Base-by-base conservation (phyloP, 2,888 invertebrate species). In the Aspidiotus destructor region DNA sequence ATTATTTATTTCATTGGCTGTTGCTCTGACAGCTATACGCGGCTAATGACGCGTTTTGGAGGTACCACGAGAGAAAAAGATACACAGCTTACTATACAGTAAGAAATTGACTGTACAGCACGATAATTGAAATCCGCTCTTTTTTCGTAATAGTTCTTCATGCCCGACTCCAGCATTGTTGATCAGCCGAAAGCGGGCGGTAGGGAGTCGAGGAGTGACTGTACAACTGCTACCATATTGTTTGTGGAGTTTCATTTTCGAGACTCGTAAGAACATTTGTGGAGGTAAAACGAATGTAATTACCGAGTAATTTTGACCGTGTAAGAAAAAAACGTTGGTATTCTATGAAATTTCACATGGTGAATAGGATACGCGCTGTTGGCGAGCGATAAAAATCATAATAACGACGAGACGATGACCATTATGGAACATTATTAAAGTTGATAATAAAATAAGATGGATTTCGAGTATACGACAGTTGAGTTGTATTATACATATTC, bases 1-100 rank as follows among this genome's bases (percentile, higher is more conserved):
- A 48, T 48, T 48, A 48, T 48, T 48, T 48, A 48, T 48, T 48
- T 48, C 48, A 48, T 48, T 48, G 48, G 48, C 48, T n/a, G 48
- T 11, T n/a, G 48, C n/a, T 48, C 48, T 48, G 48, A 48, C 48
- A 48, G 48, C 48, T 48, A 48, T n/a, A n/a, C 48, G 10, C 48
- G 48, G n/a, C 48, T 48, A 48, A 48, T 48, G 48, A 48, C 48
- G 48, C 48, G 48, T 48, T 48, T 48, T n/a, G 48, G n/a, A 48
- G 48, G 48, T 48, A 48, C n/a, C 10, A n/a, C 10, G 48, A 48
- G 48, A 48, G 48, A 48, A n/a, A 48, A 48, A 48, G n/a, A 48
- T 13, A 48, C 10, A 48, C 10, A n/a, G n/a, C n/a, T 48, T n/a
- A 48, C 11, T 48, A 13, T 48, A 48, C 11, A 13, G n/a, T 13